phyloP scores from a whole-genome alignment of 2,797 vertebrate genomes.

The Gymnothorax reevesii region DNA sequence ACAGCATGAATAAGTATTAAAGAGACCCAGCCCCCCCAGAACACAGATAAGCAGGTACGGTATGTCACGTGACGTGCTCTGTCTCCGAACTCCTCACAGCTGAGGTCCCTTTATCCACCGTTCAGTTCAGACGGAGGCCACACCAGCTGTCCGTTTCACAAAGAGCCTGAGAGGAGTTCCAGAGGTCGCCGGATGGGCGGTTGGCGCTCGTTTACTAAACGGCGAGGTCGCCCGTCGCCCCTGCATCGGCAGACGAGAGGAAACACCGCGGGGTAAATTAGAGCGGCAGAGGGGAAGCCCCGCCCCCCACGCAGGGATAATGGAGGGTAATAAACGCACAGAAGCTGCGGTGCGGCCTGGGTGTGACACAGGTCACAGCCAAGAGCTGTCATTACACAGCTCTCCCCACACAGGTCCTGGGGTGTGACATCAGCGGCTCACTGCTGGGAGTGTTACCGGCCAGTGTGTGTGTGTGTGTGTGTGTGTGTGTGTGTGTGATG shows the following conservation, averaged over 20 bases:
- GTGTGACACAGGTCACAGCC: constrained; percentile 1
- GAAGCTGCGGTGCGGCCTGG: not conserved
- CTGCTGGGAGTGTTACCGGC: not conserved
- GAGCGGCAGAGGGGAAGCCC: not conserved
- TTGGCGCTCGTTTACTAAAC: not conserved
- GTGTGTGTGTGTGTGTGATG: not conserved
- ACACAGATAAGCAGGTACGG: no score
- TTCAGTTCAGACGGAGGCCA: constrained; percentile 17
- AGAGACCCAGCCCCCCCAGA: no score
- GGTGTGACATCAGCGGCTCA: not conserved
- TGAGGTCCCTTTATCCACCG: not conserved
- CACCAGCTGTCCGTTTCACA: constrained; percentile 14
- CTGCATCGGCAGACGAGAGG: not conserved
- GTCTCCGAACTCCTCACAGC: no score
- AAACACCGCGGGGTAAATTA: not conserved
- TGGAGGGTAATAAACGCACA: not conserved
- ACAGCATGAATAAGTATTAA: not conserved
- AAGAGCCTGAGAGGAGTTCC: not conserved
- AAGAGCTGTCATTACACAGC: constrained; percentile 30
- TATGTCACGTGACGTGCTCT: no score
- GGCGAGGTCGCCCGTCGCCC: not conserved
- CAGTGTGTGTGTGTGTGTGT: not conserved
- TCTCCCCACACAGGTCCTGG: constrained; percentile 13
- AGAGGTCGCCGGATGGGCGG: not conserved
- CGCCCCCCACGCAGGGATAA: not conserved